Percentiles rank a stretch among this genome's conserved stretches.
phyloP scores from a whole-genome alignment of 2,113 vertebrate species.

The Candoia aspera region DNA sequence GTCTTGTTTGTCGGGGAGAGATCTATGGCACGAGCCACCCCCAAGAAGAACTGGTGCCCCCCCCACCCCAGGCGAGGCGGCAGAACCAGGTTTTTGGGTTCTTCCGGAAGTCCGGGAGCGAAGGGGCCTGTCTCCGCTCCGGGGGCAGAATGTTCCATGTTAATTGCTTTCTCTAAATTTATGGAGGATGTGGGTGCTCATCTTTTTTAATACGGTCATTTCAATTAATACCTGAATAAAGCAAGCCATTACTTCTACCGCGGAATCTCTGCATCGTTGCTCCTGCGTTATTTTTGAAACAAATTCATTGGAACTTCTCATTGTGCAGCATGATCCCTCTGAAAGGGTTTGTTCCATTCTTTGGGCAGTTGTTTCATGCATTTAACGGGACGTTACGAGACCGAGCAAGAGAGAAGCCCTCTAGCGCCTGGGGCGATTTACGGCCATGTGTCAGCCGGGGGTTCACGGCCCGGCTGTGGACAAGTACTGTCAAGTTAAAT shows the following conservation, averaged over 20 bases:
- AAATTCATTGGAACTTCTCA: background rate
- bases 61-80: no score
- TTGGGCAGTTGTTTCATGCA: background rate
- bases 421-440: fast-evolving
- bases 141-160: no score
- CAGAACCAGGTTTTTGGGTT: no score
- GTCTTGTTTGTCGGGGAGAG: no score
- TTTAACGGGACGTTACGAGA: background rate
- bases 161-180: background rate
- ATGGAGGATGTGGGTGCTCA: background rate
- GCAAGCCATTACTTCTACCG: fast-evolving
- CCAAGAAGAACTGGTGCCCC: no score
- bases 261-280: background rate
- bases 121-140: no score
- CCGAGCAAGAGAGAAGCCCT: background rate
- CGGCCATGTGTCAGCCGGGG: no score
- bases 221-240: fast-evolving
- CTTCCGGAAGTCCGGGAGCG: no score
- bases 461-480: background rate
- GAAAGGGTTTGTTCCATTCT: background rate
- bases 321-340: background rate
- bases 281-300: background rate
- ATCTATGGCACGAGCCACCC: no score
- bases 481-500: background rate
- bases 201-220: background rate